A percentile compares a stretch with the other conserved stretches of the same genome.
Evolutionary conservation across 2,888 invertebrate genomes (phyloP).

Genomic region (Coenonympha arcania): DNA sequence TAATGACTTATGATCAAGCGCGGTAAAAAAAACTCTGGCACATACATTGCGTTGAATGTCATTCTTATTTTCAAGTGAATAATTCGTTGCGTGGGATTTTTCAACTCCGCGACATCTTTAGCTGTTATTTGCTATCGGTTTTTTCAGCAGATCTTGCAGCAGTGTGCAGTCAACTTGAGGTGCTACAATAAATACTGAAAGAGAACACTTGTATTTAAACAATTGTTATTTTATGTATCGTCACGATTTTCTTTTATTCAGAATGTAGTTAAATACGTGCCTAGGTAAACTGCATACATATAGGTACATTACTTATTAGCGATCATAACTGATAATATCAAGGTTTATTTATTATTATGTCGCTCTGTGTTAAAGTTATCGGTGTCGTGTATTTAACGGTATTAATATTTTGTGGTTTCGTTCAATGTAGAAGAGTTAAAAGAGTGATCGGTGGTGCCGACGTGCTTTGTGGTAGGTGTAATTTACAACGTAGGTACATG

Average conservation of each 20-base stretch:
- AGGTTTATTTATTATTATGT: constrained; percentile 20
- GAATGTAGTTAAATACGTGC: not conserved
- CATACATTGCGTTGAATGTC: too few species aligned
- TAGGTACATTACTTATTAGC: constrained; percentile 17
- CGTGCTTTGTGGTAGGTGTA: constrained; percentile 61
- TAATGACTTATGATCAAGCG: too few species aligned
- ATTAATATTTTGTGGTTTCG: constrained; percentile 25
- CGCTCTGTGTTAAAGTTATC: constrained; percentile 4
- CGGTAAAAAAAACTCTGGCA: too few species aligned
- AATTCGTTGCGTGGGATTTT: too few species aligned
- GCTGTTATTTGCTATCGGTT: too few species aligned
- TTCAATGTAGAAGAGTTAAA: constrained; percentile 46
- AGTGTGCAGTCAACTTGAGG: too few species aligned
- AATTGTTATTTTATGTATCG: constrained; percentile 28
- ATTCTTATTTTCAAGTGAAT: too few species aligned
- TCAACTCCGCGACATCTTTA: too few species aligned
- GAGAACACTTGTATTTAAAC: constrained; percentile 26
- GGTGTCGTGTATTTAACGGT: constrained; percentile 5
- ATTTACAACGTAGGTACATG: too few species aligned
- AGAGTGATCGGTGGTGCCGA: constrained; percentile 52
- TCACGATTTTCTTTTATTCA: constrained; percentile 44
- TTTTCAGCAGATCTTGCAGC: too few species aligned
- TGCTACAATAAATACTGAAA: not conserved
- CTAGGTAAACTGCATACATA: constrained; percentile 13
- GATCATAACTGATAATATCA: constrained; percentile 17